Evolutionary conservation across 2,113 vertebrate genomes (phyloP), one percentile per base, ranked within the genome.

Genomic region (Meriones unguiculatus): DNA sequence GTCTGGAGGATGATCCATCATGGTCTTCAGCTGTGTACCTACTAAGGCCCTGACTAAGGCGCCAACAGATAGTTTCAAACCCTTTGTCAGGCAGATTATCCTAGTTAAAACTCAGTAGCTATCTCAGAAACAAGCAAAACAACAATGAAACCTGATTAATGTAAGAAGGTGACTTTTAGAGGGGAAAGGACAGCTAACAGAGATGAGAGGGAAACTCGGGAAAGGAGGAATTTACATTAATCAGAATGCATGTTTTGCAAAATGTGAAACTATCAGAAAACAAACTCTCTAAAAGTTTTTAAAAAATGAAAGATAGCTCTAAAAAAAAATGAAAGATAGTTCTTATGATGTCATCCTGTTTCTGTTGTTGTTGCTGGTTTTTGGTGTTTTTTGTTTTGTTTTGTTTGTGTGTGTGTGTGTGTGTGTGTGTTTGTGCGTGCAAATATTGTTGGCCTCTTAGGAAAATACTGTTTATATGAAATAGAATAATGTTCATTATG

Each of bases 251-350:
- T 13, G 65, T 24, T 52, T 46, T 67, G 11, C 17, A 35, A 4
- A 46, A 46, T 38, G 80, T 82, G 54, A 24, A 38, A 86, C 41
- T 70, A 35, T 52, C 65, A 87, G n/a, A 35, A 11, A 70, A n/a
- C 65, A 69, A 52, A 50, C 10, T 50, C 17, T 20, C 22, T 67
- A 14, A 87, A 87, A 87, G 46, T 84, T 64, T 52, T 50, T 35
- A 24, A 87, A 69, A 86, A n/a, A 32, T 18, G 22, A 93, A 97
- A 97, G 89, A 54, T 67, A 8, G 2, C 70, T 90, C 87, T 86
- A 24, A 87, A 69, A 86, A 24, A 87, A 69, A 86, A 32, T 18
- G 22, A 93, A 97, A 97, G 89, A 54, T 67, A 8, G 2, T 73
- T 90, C 87, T 86, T 93, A 1, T 35, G 97, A 91, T 80, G 35